Percentiles rank a stretch among this genome's conserved stretches.
Evolutionary conservation across 2,888 invertebrate genomes (phyloP).

Genomic region (Ormyrus pomaceus): DNA sequence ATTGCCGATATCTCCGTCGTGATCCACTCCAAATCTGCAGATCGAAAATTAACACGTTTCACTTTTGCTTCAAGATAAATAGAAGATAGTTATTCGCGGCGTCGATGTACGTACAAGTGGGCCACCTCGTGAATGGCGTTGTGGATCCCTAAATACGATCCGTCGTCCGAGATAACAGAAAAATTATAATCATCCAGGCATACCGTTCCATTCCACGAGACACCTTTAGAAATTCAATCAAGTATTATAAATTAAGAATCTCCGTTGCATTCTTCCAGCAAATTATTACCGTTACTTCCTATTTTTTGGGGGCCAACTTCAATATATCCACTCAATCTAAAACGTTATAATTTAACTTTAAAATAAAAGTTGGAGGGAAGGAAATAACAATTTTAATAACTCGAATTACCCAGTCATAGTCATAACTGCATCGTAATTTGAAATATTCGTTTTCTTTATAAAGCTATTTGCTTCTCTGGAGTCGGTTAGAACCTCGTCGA

Average conservation of each 20-base stretch:
- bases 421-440: conserved; percentile 22
- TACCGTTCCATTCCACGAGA: conserved; percentile 4
- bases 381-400: not conserved
- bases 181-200: conserved; percentile 12
- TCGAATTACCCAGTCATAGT: conserved; percentile 23
- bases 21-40: conserved; percentile 21
- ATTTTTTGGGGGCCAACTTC: not conserved
- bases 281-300: conserved; percentile 18
- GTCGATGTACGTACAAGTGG: conserved; percentile 17
- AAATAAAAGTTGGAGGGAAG: not conserved
- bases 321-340: conserved; percentile 9
- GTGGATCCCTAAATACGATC: conserved; percentile 9
- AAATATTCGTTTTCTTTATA: conserved; percentile 17
- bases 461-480: not conserved
- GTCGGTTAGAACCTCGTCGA: not conserved
- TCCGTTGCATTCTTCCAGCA: not conserved
- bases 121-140: conserved; percentile 27
- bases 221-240: not conserved
- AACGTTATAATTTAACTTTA: not conserved
- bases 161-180: conserved; percentile 24
- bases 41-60: not conserved
- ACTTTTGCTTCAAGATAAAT: not conserved
- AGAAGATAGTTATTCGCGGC: not conserved
- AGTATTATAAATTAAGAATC: not conserved
- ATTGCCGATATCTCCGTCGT: conserved; percentile 21